These are phyloP conservation scores for Nycticryphes semicollaris DNA, from an alignment of 2,113 vertebrate species.

Conservation along the genomic window DNA sequence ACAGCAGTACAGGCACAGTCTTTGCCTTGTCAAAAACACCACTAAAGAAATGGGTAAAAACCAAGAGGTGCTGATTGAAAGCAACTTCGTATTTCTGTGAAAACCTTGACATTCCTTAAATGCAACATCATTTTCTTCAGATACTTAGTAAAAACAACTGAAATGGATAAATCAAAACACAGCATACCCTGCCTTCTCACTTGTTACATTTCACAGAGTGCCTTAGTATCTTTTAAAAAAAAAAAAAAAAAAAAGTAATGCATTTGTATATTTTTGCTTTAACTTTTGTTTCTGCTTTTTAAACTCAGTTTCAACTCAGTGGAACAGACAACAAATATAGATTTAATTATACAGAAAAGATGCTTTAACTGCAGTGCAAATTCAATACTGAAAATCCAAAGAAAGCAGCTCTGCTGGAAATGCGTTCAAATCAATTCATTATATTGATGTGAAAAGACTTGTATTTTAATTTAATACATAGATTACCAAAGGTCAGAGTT, in stretches of 20 bases:
- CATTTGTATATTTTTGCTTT: slow-evolving; percentile 30
- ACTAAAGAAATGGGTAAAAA: not conserved
- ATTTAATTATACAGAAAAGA: slow-evolving; percentile 57
- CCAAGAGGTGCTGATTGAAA: not conserved
- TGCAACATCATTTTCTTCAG: not conserved
- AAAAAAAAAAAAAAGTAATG: not conserved
- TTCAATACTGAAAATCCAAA: slow-evolving; percentile 60
- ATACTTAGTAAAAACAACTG: not conserved
- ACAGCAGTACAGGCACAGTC: not conserved
- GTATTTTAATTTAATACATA: slow-evolving; percentile 63
- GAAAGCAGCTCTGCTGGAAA: slow-evolving; percentile 44
- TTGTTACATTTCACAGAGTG: not conserved
- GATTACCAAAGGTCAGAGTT: slow-evolving; percentile 42
- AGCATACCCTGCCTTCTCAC: not conserved
- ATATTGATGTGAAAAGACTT: slow-evolving; percentile 51
- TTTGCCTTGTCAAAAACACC: not conserved
- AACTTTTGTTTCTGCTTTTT: slow-evolving; percentile 28
- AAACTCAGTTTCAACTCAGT: slow-evolving; percentile 34
- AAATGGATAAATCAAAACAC: not conserved
- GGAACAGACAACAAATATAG: slow-evolving; percentile 33
- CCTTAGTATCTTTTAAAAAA: not conserved
- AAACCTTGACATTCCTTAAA: not conserved
- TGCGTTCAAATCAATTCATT: slow-evolving; percentile 55
- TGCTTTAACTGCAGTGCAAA: slow-evolving; percentile 37
- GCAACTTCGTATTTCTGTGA: not conserved